phyloP scores from a whole-genome alignment of 2,888 invertebrate genomes.

The Chrysina gloriosa region DNA sequence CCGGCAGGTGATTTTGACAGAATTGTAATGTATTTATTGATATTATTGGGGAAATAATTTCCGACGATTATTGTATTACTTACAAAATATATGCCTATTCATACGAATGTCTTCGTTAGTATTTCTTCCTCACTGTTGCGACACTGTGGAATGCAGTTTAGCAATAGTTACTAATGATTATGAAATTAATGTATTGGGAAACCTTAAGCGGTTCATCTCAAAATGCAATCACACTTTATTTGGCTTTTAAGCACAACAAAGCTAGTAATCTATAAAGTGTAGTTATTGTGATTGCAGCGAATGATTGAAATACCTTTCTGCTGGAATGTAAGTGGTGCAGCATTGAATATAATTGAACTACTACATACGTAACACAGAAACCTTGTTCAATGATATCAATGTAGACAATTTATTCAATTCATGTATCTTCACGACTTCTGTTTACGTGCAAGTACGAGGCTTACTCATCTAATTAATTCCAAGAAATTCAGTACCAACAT shows the following conservation, averaged over 20 bases:
- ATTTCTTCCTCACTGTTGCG: no score
- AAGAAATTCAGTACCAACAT: background rate
- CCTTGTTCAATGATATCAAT: slow-evolving; percentile 7
- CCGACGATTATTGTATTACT: no score
- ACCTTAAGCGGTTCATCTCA: no score
- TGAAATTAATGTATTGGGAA: no score
- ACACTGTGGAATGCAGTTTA: no score
- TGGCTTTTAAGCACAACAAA: background rate
- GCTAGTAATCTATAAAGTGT: background rate
- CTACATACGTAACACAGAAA: slow-evolving; percentile 2
- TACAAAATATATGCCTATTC: no score
- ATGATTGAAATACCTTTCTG: background rate
- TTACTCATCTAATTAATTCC: slow-evolving; percentile 1
- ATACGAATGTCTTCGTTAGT: no score
- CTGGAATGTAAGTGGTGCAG: background rate
- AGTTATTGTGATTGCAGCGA: background rate
- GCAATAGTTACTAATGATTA: no score
- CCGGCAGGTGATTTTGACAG: no score
- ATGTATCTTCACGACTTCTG: slow-evolving; percentile 10
- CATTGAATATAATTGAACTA: slow-evolving; percentile 29
- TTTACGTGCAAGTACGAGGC: background rate
- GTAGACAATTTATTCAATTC: slow-evolving; percentile 23
- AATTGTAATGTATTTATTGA: no score
- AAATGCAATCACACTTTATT: no score
- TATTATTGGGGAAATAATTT: no score